A percentile compares a stretch with the other conserved stretches of the same genome.
These are phyloP conservation scores for Drosophila stalkeri DNA, from an alignment of 2,888 invertebrate genomes.

Conservation along the genomic window DNA sequence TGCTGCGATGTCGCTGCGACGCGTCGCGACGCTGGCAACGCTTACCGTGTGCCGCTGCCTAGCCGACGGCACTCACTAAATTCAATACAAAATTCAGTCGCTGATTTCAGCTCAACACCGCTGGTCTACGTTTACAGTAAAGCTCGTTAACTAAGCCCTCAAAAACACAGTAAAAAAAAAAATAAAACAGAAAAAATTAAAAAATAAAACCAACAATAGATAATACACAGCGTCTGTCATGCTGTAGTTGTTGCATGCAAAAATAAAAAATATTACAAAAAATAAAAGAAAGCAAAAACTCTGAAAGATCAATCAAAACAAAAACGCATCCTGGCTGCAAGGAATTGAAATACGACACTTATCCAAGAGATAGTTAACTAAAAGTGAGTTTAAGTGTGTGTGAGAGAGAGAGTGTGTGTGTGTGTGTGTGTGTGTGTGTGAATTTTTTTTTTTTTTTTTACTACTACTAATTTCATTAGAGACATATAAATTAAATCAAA, in stretches of 20 bases:
- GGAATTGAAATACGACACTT: constrained; percentile 14
- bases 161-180: constrained; percentile 9
- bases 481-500: constrained; percentile 78
- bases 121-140: constrained; percentile 58
- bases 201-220: constrained; percentile 18
- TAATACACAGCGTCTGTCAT: constrained; percentile 28
- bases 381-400: constrained; percentile 44
- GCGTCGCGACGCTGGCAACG: constrained; percentile 16
- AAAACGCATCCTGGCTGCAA: constrained; percentile 32
- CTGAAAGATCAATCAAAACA: background rate
- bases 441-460: background rate
- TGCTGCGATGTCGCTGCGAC: background rate
- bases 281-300: background rate
- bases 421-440: constrained; percentile 10
- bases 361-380: constrained; percentile 27
- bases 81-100: constrained; percentile 81
- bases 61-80: constrained; percentile 67
- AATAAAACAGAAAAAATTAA: background rate
- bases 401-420: constrained; percentile 17
- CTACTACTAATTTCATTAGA: constrained; percentile 76
- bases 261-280: background rate
- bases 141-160: constrained; percentile 46
- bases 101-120: constrained; percentile 81
- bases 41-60: constrained; percentile 46
- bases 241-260: constrained; percentile 15